Evolutionary conservation across 2,113 vertebrate species (phyloP), one percentile per base, ranked within the genome.

Genomic region (Thymallus thymallus): DNA sequence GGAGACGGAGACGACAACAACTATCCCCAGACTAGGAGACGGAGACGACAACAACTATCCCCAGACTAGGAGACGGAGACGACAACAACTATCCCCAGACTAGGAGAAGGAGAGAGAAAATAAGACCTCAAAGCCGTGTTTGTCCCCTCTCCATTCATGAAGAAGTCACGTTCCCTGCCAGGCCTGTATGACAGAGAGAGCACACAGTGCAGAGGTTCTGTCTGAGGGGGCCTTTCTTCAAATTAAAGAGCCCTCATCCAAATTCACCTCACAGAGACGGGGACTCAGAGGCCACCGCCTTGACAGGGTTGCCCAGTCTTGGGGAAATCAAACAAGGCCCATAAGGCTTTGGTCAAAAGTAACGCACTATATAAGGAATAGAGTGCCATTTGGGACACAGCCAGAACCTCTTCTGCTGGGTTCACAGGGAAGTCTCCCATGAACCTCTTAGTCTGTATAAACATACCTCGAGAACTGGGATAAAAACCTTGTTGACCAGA

Each of bases 231-330:
- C 84, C 84, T 91, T 93, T 92, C 88, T 92, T 90, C 79, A 83
- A 79, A 88, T 90, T 86, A 89, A 80, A 87, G 90, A 76, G 84
- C 88, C 84, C 90, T 94, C 89, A 94, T 94, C 91, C 83, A 87
- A 88, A 94, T 96, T 93, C 92, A 68, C 85, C 87, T 91, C 91
- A 90, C 91, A 93, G 73, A 90, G 76, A 69, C 69, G 81, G 81
- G 74, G 85, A 87, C 91, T 92, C 90, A 91, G 86, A 85, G 90
- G 88, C 86, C 85, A 85, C 81, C 83, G 85, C 85, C 88, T 83
- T 84, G 78, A 91, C 89, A 92, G 83, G 76, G 89, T 76, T 76
- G 87, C 77, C 81, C 81, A 87, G 82, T 83, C 80, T 83, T 81
- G 69, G 73, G 83, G 82, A 80, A 89, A 87, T 92, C 83, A 88